Evolutionary conservation across 2,888 invertebrate species (phyloP), one percentile per base, ranked within the genome.

Genomic region (Tromatobia lineatoria): DNA sequence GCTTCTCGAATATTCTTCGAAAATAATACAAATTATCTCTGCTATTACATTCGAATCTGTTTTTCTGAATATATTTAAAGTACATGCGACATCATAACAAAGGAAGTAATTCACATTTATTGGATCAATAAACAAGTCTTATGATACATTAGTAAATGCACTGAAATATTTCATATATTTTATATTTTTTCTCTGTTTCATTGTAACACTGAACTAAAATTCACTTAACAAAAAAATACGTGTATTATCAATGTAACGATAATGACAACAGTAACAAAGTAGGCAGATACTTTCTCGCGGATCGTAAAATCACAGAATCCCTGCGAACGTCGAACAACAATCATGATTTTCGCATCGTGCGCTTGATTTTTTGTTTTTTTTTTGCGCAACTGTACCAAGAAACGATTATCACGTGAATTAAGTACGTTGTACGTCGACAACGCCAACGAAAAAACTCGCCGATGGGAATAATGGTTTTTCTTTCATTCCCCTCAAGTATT

Each of bases 271-370:
- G 34, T 67, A 47, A 69, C 73, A 64, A 42, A 34, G 20, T 38
- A 18, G n/a, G 23, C 66, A 47, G 66, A 73, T 64, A 77, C 73
- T 80, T 77, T 80, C 77, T 74, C 77, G 61, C 13, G n/a, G 47
- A 77, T 71, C 69, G 77, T 80, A 77, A 84, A 80, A 80, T 74
- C 47, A 20, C 52, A 59, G 52, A 8, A 79, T 57, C 70, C 34
- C 54, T 20, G 18, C 23, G 71, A 59, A 7, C 50, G 67, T 38
- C 15, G 59, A 61, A 20, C 45, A 59, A 71, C 25, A 50, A 67
- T 80, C 18, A 59, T 70, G 45, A 29, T 76, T 74, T 59, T 45
- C 15, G 23, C 7, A 25, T 47, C 34, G 61, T 15, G 29, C 10
- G 38, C 10, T 57, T 67, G 2, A 4, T 38, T 59, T 71, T 82